Percentiles rank a stretch among this genome's conserved stretches.
Conservation (phyloP, 2,113 vertebrate genomes). For the Poecilia latipinna region DNA sequence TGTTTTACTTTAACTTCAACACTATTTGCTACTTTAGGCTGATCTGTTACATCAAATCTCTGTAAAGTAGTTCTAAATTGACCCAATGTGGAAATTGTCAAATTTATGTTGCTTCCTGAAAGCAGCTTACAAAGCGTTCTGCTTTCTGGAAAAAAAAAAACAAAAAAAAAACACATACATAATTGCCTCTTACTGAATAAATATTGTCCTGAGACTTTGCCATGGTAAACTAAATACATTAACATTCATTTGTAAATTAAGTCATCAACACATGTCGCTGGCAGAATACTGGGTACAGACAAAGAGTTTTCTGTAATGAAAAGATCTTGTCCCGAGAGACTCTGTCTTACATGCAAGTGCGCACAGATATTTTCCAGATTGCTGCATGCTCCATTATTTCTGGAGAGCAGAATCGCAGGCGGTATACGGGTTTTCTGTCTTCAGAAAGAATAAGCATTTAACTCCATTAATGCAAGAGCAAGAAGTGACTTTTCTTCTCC, state of each 20-base stretch:
- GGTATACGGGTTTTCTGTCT: constrained; percentile 42
- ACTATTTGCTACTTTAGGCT: neutral
- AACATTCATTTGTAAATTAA: constrained; percentile 9
- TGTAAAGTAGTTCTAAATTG: neutral
- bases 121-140: no score
- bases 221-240: constrained; percentile 3
- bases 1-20: neutral
- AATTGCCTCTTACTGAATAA: no score
- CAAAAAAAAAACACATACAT: no score
- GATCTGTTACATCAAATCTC: no score
- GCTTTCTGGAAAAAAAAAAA: no score
- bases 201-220: neutral
- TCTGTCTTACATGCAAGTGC: constrained; percentile 44
- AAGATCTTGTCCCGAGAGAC: neutral
- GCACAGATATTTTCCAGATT: constrained; percentile 42
- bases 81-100: neutral
- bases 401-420: constrained; percentile 23
- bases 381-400: constrained; percentile 49
- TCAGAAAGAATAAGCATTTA: constrained; percentile 63
- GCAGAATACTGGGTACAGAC: no score
- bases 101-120: no score
- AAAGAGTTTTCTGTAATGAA: constrained; percentile 18
- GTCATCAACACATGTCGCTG: constrained; percentile 16
- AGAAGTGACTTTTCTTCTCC: constrained; percentile 3
- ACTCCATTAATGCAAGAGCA: constrained; percentile 45